Base-by-base conservation (phyloP, 2,888 invertebrate species). In the Drosophila mercatorum region DNA sequence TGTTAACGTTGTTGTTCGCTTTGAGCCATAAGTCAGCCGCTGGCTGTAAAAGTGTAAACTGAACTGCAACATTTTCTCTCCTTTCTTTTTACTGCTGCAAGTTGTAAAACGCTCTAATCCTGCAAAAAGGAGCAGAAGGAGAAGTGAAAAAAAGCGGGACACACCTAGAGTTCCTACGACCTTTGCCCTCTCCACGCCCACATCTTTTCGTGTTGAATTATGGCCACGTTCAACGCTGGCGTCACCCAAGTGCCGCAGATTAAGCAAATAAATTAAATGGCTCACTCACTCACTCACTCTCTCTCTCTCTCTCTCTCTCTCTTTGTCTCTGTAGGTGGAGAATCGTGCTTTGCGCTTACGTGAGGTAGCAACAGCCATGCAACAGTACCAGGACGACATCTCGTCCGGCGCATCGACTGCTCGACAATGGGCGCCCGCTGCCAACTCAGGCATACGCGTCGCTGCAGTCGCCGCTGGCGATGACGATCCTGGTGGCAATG, bases 271-370 rank as follows among this genome's bases (percentile, higher is more conserved):
- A 85, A 85, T 85, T 88, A 85, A 89, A 81, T 58, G 63, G 66
- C 68, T 76, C 14, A 69, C 73, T 46, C 38, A 38, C 5, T 31
- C 43, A 34, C 12, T 44, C 11, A 68, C 73, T 41, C 34, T 28
- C 5, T 26, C 51, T 47, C 10, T 51, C 2, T 59, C 7, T 10
- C 34, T 66, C n/a, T 26, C 53, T 40, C 6, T 14, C 3, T 53
- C 10, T n/a, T 0, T 28, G 1, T 12, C 12, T 22, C 7, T 38
- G 10, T 41, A 96, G 96, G 96, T 95, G 94, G 97, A 97, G 94
- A 97, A 97, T 93, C 95, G 96, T 93, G 97, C 97, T 1, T 93
- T 97, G 74, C 94, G 97, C 72, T 94, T 97, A 52, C 91, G 94
- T 62, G 94, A 94, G 87, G 92, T 91, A 72, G 92, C 91, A 74